Base-by-base conservation (phyloP, 2,113 vertebrate species). In the Perognathus longimembris region DNA sequence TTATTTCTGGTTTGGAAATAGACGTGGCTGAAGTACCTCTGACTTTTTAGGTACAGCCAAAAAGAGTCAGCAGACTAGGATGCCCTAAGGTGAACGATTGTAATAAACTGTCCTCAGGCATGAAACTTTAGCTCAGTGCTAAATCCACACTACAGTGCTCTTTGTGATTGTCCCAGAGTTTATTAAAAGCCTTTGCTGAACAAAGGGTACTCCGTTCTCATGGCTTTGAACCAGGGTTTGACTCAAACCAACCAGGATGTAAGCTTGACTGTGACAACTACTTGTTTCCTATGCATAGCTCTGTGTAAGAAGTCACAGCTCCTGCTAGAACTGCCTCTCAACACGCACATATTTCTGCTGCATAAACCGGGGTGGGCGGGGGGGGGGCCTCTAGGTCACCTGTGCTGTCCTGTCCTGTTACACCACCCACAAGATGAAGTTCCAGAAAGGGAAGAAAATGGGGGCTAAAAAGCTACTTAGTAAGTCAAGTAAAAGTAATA, bases 1-100 rank as follows among this genome's bases (percentile, higher is more conserved):
- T 91, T 96, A 94, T 94, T 96, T 95, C 91, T 92, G 94, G 94
- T 89, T 75, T 96, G 94, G 93, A 96, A 93, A 95, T 1, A 94
- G 91, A 75, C 14, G 9, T 85, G 74, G 93, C 42, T 67, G 24
- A 94, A 94, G 88, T 22, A 94, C 93, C 91, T 96, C 92, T 95
- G 95, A 95, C 94, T 94, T 94, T 96, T 94, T 84, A 85, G 64
- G 50, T 38, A 30, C n/a, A 26, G 95, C 94, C 95, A 95, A 74
- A 88, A 64, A 74, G 81, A 96, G 96, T 93, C 93, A 94, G 93
- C 95, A 93, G 95, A 81, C 86, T 77, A 34, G 50, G 50, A n/a
- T 66, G 94, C 42, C 93, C 91, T 24, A 40, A 88, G 88, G 77
- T 85, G 90, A 91, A 94, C 42, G 85, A 70, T 0, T 82, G 78